phyloP scores from a whole-genome alignment of 2,113 vertebrate species.

The Tautogolabrus adspersus region DNA sequence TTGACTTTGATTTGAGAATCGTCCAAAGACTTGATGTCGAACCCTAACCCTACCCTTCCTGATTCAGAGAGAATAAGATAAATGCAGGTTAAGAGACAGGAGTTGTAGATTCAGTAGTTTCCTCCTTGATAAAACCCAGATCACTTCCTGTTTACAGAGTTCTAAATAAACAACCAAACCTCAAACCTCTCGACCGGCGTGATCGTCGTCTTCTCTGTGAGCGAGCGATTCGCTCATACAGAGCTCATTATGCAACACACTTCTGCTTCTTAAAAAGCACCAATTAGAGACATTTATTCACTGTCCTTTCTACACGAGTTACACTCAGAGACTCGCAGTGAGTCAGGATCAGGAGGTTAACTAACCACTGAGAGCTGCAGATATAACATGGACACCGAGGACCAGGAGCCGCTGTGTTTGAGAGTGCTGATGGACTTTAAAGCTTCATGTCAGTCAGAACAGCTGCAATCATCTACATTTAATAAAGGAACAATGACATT shows the following conservation, averaged over 20 bases:
- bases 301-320: conserved; percentile 22
- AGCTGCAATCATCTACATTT: neutral
- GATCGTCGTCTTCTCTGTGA: neutral
- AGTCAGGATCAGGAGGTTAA: neutral
- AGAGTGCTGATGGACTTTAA: too few relatives aligned
- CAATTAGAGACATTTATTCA: conserved; percentile 74
- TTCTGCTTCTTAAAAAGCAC: conserved; percentile 61
- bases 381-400: neutral
- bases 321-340: conserved; percentile 10
- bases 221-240: conserved; percentile 11
- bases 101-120: too few relatives aligned
- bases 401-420: neutral
- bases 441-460: too few relatives aligned
- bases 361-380: neutral
- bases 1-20: too few relatives aligned
- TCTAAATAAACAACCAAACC: too few relatives aligned
- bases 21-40: too few relatives aligned
- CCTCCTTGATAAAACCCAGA: too few relatives aligned
- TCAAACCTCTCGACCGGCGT: neutral
- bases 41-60: too few relatives aligned
- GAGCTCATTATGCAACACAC: conserved; percentile 34
- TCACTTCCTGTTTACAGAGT: too few relatives aligned
- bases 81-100: too few relatives aligned
- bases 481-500: too few relatives aligned
- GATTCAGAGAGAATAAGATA: too few relatives aligned